Conservation (phyloP, 2,888 invertebrate genomes). For the Acanthococcus lagerstroemiae region DNA sequence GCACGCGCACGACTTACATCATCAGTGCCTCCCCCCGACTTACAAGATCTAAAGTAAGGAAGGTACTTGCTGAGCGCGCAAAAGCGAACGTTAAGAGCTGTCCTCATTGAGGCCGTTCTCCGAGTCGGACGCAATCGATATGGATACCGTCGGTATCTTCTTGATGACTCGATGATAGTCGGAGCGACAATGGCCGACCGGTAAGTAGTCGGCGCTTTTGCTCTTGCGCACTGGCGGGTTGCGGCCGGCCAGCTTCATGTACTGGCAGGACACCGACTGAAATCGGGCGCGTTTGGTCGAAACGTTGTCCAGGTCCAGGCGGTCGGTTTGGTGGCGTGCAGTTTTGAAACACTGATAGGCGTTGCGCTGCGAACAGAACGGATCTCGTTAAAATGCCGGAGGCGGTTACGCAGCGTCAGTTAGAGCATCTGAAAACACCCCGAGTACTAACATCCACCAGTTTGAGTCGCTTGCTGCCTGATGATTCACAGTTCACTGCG, state of each 20-base stretch:
- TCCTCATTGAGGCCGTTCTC: slow-evolving; percentile 27
- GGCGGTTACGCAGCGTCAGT: too few relatives aligned
- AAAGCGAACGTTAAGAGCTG: slow-evolving; percentile 9
- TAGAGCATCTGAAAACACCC: too few relatives aligned
- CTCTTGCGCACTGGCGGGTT: slow-evolving; percentile 31
- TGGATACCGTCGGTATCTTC: slow-evolving; percentile 34
- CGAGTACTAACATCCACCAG: too few relatives aligned
- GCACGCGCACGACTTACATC: too few relatives aligned
- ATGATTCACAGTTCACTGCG: too few relatives aligned
- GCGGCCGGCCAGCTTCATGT: slow-evolving; percentile 9
- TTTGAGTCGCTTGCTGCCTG: too few relatives aligned
- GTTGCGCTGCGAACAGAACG: slow-evolving; percentile 13
- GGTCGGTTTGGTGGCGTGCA: slow-evolving; percentile 14
- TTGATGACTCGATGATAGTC: slow-evolving; percentile 15
- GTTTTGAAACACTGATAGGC: slow-evolving; percentile 11
- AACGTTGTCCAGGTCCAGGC: slow-evolving; percentile 9
- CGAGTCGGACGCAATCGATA: slow-evolving; percentile 34
- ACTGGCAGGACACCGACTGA: slow-evolving; percentile 21
- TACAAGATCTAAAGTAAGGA: too few relatives aligned
- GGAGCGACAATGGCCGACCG: slow-evolving; percentile 17
- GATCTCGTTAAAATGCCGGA: too few relatives aligned
- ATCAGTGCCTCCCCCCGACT: too few relatives aligned
- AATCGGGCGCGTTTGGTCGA: slow-evolving; percentile 18
- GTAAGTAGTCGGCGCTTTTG: slow-evolving; percentile 31
- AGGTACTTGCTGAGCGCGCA: too few relatives aligned